These are phyloP conservation scores for Ennomos fuscantarius DNA, from an alignment of 2,888 invertebrate genomes.

Conservation along the genomic window DNA sequence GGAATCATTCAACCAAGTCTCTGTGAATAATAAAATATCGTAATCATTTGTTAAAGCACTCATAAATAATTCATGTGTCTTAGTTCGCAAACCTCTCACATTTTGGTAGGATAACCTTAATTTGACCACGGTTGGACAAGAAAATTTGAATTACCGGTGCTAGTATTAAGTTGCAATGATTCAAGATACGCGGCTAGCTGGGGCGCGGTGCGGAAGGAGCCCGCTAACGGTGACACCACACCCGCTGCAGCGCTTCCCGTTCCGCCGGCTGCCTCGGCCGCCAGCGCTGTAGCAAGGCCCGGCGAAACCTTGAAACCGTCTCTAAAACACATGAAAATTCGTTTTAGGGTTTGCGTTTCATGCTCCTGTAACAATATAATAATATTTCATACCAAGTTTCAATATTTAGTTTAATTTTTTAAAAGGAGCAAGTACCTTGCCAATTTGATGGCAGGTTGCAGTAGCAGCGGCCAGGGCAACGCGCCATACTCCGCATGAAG, in stretches of 20 bases:
- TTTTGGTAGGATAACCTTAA: conserved; percentile 5
- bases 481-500: conserved; percentile 63
- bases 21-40: conserved; percentile 1
- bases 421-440: conserved; percentile 47
- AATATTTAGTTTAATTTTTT: too few species aligned
- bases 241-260: conserved; percentile 47
- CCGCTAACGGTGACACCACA: conserved; percentile 58
- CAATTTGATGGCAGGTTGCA: conserved; percentile 64
- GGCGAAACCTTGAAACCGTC: conserved; percentile 59
- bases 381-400: too few species aligned
- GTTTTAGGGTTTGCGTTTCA: too few species aligned
- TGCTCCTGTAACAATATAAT: too few species aligned
- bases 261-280: conserved; percentile 27
- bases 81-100: too few species aligned
- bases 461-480: conserved; percentile 62
- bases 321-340: conserved; percentile 40
- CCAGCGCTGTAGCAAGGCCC: conserved; percentile 51
- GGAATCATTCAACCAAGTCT: conserved; percentile 1
- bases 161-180: conserved; percentile 75
- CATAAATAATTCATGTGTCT: not conserved
- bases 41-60: not conserved
- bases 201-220: conserved; percentile 72
- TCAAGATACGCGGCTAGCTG: conserved; percentile 83
- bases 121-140: not conserved
- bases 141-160: conserved; percentile 52